These are phyloP conservation scores for Heterodera carotae DNA, from an alignment of 1,140 invertebrate species.

Conservation along the genomic window DNA sequence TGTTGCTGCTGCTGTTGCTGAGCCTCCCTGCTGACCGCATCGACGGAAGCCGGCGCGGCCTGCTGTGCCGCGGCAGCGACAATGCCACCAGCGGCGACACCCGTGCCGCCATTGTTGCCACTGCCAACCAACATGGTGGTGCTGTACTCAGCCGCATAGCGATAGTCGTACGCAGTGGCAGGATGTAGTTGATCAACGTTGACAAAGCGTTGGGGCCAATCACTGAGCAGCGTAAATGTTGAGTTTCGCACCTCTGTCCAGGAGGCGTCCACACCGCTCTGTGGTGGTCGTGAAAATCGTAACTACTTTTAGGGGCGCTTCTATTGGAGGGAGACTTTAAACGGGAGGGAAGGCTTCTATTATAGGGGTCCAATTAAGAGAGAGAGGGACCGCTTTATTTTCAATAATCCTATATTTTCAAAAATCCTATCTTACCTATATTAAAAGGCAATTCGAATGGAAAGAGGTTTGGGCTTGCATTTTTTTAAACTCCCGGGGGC, in stretches of 20 bases:
- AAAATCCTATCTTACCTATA: background rate
- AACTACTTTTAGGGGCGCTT: no score
- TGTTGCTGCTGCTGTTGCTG: background rate
- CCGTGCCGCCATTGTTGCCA: slow-evolving; percentile 27
- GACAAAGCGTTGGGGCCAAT: slow-evolving; percentile 36
- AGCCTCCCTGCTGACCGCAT: background rate
- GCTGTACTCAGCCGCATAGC: slow-evolving; percentile 58
- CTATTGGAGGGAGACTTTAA: no score
- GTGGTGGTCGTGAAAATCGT: slow-evolving; percentile 7
- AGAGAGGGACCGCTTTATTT: no score
- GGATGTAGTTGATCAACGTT: slow-evolving; percentile 51
- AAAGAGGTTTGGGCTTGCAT: no score
- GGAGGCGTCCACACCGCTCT: slow-evolving; percentile 51
- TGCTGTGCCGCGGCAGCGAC: background rate
- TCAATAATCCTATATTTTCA: no score
- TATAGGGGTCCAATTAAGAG: no score
- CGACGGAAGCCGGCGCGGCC: background rate
- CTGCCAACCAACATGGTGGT: slow-evolving; percentile 16
- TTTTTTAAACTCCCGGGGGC: no score
- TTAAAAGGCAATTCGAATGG: background rate
- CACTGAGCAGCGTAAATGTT: slow-evolving; percentile 50
- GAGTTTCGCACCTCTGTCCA: slow-evolving; percentile 55
- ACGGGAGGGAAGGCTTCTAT: no score
- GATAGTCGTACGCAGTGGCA: slow-evolving; percentile 62
- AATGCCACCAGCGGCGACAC: background rate